These are phyloP conservation scores for Oceanodroma leucorhoa DNA, from an alignment of 2,797 vertebrate genomes.

Conservation along the genomic window DNA sequence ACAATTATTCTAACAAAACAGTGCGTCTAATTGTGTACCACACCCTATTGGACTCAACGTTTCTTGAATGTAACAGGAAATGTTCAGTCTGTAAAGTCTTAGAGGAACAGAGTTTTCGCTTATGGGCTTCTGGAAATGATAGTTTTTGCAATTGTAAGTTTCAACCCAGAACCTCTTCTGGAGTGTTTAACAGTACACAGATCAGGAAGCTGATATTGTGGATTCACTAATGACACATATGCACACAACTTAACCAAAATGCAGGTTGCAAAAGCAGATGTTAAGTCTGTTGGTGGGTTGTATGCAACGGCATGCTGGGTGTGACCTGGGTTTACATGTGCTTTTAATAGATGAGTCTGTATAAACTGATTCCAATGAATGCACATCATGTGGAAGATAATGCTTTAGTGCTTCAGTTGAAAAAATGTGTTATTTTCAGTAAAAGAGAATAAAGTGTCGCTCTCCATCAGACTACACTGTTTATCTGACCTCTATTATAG, in stretches of 20 bases:
- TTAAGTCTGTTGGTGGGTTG: neutral
- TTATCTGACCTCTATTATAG: neutral
- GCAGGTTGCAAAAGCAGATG: neutral
- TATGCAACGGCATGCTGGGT: neutral
- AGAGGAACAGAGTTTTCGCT: neutral
- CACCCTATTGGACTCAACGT: neutral
- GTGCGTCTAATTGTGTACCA: neutral
- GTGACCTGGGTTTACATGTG: neutral
- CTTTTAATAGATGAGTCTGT: conserved; percentile 41
- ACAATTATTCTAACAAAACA: neutral
- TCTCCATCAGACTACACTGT: neutral
- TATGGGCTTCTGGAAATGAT: neutral
- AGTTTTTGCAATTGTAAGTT: neutral
- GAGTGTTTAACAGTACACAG: neutral
- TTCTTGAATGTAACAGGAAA: conserved; percentile 8
- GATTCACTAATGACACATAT: neutral
- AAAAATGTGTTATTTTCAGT: neutral
- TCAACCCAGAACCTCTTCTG: neutral
- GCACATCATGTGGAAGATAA: neutral
- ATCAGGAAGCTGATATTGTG: neutral
- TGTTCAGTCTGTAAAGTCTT: neutral
- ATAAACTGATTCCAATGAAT: neutral
- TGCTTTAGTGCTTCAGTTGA: neutral
- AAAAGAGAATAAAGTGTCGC: neutral
- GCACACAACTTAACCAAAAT: neutral